phyloP scores from a whole-genome alignment of 2,797 vertebrate genomes.

The Clarias platycephalus region DNA sequence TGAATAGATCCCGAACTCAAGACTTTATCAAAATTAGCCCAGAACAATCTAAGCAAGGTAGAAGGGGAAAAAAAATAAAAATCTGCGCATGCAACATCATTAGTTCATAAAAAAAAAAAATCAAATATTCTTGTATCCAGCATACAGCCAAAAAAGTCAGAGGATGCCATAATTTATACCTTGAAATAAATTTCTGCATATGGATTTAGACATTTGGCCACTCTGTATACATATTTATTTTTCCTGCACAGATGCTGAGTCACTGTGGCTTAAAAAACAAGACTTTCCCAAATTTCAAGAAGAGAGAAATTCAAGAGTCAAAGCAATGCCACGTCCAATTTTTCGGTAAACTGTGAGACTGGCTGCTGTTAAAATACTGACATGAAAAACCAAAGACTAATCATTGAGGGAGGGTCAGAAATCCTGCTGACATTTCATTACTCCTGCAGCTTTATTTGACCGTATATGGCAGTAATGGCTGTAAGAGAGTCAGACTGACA shows the following conservation, averaged over 20 bases:
- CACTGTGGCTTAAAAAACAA: slow-evolving; percentile 1
- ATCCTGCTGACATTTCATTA: not conserved
- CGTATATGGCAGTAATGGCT: slow-evolving; percentile 26
- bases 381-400: not conserved
- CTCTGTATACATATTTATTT: not conserved
- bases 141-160: too few species aligned
- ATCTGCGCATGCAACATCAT: too few species aligned
- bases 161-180: too few species aligned
- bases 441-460: slow-evolving; percentile 12
- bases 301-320: not conserved
- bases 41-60: too few species aligned
- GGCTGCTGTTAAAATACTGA: not conserved
- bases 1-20: too few species aligned
- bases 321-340: not conserved
- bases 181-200: too few species aligned
- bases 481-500: not conserved
- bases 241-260: slow-evolving; percentile 19
- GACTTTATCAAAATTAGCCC: too few species aligned
- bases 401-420: not conserved
- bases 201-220: too few species aligned
- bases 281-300: not conserved
- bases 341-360: not conserved
- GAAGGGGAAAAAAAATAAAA: too few species aligned
- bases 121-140: too few species aligned
- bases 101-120: too few species aligned